phyloP scores from a whole-genome alignment of 2,113 vertebrate genomes.

The Passer domesticus region DNA sequence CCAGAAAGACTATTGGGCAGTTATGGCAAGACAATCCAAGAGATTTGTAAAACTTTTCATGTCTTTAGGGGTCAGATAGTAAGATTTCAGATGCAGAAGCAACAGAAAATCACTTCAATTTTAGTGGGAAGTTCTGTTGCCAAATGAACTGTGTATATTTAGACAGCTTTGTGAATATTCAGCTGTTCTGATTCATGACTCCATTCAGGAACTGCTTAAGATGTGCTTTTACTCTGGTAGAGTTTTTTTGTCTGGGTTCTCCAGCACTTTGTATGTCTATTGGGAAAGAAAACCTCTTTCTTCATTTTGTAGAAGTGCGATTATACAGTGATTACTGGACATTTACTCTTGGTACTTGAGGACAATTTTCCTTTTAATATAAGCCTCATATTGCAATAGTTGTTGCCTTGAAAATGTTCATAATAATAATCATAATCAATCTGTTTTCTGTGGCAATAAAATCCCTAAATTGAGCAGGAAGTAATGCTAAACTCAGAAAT shows the following conservation, averaged over 20 bases:
- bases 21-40: not conserved
- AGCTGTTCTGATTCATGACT: not conserved
- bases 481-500: slow-evolving; percentile 27
- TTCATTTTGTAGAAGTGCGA: not conserved
- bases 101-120: not conserved
- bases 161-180: not conserved
- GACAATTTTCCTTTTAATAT: slow-evolving; percentile 5
- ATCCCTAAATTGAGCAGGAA: slow-evolving; percentile 18
- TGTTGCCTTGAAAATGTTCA: slow-evolving; percentile 26
- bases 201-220: not conserved
- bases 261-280: not conserved
- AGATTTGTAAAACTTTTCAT: not conserved
- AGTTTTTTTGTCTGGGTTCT: not conserved
- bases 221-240: not conserved
- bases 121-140: not conserved
- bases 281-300: not conserved
- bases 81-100: not conserved
- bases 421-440: slow-evolving; percentile 46
- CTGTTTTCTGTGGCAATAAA: slow-evolving; percentile 41
- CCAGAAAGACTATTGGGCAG: not conserved
- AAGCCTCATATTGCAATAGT: not conserved
- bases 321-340: slow-evolving; percentile 2
- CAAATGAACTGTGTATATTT: not conserved
- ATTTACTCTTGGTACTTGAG: not conserved
- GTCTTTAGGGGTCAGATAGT: not conserved